These are phyloP conservation scores for Diachrysia chrysitis DNA, from an alignment of 2,888 invertebrate species.

Conservation along the genomic window DNA sequence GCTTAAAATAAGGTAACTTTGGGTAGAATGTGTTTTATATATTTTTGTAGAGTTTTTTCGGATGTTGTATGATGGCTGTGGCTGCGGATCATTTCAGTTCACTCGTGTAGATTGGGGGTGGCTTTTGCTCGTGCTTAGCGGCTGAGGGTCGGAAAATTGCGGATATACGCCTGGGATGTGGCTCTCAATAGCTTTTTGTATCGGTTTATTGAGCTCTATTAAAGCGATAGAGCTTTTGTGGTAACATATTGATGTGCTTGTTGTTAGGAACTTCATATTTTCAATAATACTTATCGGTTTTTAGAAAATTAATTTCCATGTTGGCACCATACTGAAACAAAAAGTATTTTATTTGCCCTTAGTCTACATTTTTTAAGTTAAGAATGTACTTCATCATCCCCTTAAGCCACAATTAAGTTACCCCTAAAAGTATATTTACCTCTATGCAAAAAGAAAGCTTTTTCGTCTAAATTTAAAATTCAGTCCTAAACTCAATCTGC, in stretches of 20 bases:
- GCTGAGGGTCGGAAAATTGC: slow-evolving; percentile 43
- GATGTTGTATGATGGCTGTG: slow-evolving; percentile 36
- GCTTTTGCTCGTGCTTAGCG: slow-evolving; percentile 27
- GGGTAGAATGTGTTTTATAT: neutral
- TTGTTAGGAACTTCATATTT: neutral
- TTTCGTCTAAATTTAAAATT: neutral
- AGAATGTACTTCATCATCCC: too few species aligned
- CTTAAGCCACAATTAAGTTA: too few species aligned
- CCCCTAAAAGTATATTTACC: too few species aligned
- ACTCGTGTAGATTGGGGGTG: slow-evolving; percentile 43
- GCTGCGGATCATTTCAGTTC: slow-evolving; percentile 44
- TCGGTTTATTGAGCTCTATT: neutral
- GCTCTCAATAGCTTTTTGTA: slow-evolving; percentile 24
- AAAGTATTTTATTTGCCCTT: too few species aligned
- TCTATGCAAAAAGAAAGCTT: neutral
- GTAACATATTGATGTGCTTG: neutral
- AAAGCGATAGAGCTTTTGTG: neutral
- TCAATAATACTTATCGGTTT: neutral
- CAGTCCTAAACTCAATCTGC: neutral
- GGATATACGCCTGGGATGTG: slow-evolving; percentile 24
- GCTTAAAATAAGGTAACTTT: slow-evolving; percentile 7
- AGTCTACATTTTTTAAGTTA: too few species aligned
- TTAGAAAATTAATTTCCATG: neutral
- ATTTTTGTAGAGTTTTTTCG: slow-evolving; percentile 26
- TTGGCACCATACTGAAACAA: neutral